Evolutionary conservation across 2,888 invertebrate species (phyloP).

Genomic region (Agonopterix heracliana): DNA sequence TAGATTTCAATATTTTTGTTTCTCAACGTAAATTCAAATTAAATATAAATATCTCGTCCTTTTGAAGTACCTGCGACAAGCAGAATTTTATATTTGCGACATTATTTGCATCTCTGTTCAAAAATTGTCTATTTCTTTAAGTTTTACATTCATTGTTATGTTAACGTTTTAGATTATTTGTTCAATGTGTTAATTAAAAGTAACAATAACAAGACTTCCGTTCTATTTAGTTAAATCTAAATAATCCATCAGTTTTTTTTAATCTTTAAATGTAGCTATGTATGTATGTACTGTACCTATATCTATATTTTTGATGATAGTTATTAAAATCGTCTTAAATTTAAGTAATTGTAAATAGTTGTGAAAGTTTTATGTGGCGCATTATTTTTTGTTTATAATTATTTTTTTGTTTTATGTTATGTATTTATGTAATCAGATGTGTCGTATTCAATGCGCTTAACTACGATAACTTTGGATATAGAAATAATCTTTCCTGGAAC

Average conservation of each 20-base stretch:
- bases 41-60: background rate
- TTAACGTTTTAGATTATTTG: constrained; percentile 17
- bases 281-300: constrained; percentile 64
- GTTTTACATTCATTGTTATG: constrained; percentile 33
- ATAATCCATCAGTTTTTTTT: constrained; percentile 51
- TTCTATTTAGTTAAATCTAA: constrained; percentile 50
- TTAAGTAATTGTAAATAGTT: constrained; percentile 70
- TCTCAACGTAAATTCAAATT: constrained; percentile 11
- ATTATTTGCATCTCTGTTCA: constrained; percentile 21
- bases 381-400: constrained; percentile 55
- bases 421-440: constrained; percentile 65
- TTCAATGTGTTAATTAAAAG: constrained; percentile 25
- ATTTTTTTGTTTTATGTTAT: constrained; percentile 63
- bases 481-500: background rate
- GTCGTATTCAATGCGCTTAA: constrained; percentile 40
- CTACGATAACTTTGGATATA: constrained; percentile 31
- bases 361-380: constrained; percentile 73
- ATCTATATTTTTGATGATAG: constrained; percentile 72
- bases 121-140: constrained; percentile 23
- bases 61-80: background rate
- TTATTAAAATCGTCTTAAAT: constrained; percentile 59
- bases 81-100: constrained; percentile 20
- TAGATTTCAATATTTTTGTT: constrained; percentile 20
- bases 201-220: constrained; percentile 44
- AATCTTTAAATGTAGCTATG: constrained; percentile 62